Evolutionary conservation across 2,888 invertebrate species (phyloP), one percentile per base, ranked within the genome.

Genomic region (Ornithoptera alexandrae): DNA sequence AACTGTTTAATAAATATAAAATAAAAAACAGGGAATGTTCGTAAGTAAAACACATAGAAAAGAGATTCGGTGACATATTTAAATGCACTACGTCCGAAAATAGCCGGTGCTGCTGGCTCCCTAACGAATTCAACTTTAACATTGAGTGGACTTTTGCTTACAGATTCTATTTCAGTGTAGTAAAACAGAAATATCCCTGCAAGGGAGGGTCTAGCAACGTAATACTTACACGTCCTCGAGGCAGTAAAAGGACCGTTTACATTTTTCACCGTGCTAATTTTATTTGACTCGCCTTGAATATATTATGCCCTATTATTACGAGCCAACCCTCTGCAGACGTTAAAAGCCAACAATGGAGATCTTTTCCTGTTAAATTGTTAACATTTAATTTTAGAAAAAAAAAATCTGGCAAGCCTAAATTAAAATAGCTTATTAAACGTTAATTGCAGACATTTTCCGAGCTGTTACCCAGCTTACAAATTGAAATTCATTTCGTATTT

Each of bases 241-340:
- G 82, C 86, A 84, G 85, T 89, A 88, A 91, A 89, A 88, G 83
- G 82, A 82, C 84, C 92, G 90, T 90, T 92, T 89, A 92, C 90
- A 92, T 92, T 92, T 92, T 92, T 92, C 89, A 90, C 86, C 89
- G 90, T 90, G 88, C 92, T 92, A 92, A 92, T 92, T 92, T 92
- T 90, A 92, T 92, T 92, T 92, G 89, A 90, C 91, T 91, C 88
- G 81, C 82, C 88, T 86, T 90, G 92, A 92, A 92, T 92, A 91
- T 92, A 92, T 92, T 92, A 92, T 90, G 84, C 83, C 87, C 88
- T 89, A 90, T 92, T 91, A 92, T 90, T 88, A 86, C 88, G 67
- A 64, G 78, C 81, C 79, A 84, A 73, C 87, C 87, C 90, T 87
- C 84, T 80, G 75, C 82, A 78, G 81, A 81, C 88, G 84, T 85